Conservation (phyloP, 2,113 vertebrate species). For the Cyprinodon brontotheroides region DNA sequence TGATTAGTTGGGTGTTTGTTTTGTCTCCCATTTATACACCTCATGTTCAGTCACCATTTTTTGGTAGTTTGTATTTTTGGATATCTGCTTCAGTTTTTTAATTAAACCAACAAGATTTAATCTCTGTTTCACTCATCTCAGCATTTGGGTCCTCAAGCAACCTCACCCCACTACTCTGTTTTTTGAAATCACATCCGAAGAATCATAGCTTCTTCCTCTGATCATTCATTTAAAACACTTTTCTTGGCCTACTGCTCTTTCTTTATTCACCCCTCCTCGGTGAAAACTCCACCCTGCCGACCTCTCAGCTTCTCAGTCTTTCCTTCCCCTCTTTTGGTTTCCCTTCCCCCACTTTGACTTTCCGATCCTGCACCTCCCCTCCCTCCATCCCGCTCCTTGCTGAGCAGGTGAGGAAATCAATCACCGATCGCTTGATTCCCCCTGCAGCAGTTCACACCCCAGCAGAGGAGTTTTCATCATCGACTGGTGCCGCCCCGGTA, state of each 20-base stretch:
- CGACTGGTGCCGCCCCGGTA: slow-evolving; percentile 29
- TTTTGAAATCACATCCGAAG: not conserved
- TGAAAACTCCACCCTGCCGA: too few species aligned
- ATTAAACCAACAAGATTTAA: too few species aligned
- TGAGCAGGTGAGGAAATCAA: slow-evolving; percentile 64
- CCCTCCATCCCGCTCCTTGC: slow-evolving; percentile 9
- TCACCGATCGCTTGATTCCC: slow-evolving; percentile 56
- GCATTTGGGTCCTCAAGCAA: too few species aligned
- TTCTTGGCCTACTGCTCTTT: slow-evolving; percentile 21
- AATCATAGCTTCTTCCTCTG: not conserved
- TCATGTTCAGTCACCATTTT: too few species aligned
- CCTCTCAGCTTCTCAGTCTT: not conserved
- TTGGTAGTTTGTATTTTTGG: not conserved
- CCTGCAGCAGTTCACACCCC: slow-evolving; percentile 39
- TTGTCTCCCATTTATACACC: too few species aligned
- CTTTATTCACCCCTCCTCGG: slow-evolving; percentile 21
- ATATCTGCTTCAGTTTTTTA: too few species aligned
- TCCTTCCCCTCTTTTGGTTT: not conserved
- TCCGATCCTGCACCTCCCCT: slow-evolving; percentile 51
- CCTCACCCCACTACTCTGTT: not conserved
- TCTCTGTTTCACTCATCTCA: too few species aligned
- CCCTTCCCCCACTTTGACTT: slow-evolving; percentile 17
- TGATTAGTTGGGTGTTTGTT: too few species aligned
- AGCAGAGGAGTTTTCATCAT: slow-evolving; percentile 42
- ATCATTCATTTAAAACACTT: slow-evolving; percentile 11